Evolutionary conservation across 2,888 invertebrate species (phyloP).

Genomic region (Cephus nigrinus): DNA sequence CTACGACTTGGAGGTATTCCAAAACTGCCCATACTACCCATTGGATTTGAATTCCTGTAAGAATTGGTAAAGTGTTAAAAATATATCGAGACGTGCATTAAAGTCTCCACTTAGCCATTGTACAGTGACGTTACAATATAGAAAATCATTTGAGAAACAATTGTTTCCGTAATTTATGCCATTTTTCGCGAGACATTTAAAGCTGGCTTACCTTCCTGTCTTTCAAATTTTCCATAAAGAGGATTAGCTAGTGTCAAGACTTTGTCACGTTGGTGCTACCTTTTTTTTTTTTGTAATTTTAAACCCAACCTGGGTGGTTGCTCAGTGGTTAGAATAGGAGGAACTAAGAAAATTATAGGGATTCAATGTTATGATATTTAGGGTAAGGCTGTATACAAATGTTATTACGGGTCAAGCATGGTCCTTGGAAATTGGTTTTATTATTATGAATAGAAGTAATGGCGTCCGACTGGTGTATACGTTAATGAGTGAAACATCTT

Average conservation of each 20-base stretch:
- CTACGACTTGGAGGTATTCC: slow-evolving; percentile 72
- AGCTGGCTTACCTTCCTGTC: not conserved
- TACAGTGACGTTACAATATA: not conserved
- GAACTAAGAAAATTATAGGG: not conserved
- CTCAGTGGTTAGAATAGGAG: not conserved
- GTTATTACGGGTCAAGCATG: not conserved
- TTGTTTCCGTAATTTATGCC: not conserved
- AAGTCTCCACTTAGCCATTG: not conserved
- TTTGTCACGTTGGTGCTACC: not conserved
- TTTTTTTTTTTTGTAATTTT: not conserved
- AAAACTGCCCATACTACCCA: slow-evolving; percentile 74
- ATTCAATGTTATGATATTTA: not conserved
- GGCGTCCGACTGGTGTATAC: not conserved
- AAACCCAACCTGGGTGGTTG: not conserved
- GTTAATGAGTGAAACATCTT: not conserved
- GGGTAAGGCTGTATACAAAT: not conserved
- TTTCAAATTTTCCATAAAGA: not conserved
- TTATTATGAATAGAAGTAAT: not conserved
- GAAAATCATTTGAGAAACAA: not conserved
- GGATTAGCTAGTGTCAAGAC: not conserved
- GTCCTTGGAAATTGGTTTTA: not conserved
- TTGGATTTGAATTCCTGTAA: slow-evolving; percentile 71
- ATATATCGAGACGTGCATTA: slow-evolving; percentile 3
- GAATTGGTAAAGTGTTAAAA: slow-evolving; percentile 25
- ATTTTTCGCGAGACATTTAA: not conserved